These are phyloP conservation scores for Trematomus bernacchii DNA, from an alignment of 2,797 vertebrate genomes.

Conservation along the genomic window DNA sequence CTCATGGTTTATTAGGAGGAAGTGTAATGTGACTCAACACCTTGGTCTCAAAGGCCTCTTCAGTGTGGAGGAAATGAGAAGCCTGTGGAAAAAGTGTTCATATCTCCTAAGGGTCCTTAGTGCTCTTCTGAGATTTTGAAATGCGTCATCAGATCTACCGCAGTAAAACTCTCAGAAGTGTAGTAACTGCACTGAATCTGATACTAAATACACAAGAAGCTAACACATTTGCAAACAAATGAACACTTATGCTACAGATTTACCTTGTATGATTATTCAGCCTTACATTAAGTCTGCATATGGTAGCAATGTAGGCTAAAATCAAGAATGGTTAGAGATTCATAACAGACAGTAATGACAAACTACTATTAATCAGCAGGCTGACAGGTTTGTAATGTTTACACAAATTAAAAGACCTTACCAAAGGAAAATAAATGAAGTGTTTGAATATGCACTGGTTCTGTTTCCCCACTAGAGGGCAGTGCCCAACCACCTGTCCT, in stretches of 20 bases:
- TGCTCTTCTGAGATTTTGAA: not conserved
- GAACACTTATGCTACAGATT: not conserved
- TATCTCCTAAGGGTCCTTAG: not conserved
- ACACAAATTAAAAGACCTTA: not conserved
- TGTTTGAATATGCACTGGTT: slow-evolving; percentile 3
- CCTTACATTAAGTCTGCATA: not conserved
- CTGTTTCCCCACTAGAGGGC: slow-evolving; percentile 55
- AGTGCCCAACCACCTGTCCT: slow-evolving; percentile 10
- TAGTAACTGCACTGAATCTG: not conserved
- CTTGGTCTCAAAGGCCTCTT: not conserved
- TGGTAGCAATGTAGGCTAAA: not conserved
- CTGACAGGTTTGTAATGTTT: not conserved
- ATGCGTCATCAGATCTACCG: not conserved
- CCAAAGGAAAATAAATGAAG: not conserved
- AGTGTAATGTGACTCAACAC: not conserved
- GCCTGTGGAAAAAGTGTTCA: not conserved
- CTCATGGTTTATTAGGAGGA: not conserved
- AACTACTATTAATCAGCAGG: not conserved
- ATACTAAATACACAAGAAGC: not conserved
- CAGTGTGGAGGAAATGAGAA: not conserved
- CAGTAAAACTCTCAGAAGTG: not conserved
- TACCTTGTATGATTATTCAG: not conserved
- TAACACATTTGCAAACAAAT: no score
- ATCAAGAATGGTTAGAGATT: not conserved
- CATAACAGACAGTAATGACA: not conserved